Base-by-base conservation (phyloP, 2,113 vertebrate genomes). In the Xiphias gladius region DNA sequence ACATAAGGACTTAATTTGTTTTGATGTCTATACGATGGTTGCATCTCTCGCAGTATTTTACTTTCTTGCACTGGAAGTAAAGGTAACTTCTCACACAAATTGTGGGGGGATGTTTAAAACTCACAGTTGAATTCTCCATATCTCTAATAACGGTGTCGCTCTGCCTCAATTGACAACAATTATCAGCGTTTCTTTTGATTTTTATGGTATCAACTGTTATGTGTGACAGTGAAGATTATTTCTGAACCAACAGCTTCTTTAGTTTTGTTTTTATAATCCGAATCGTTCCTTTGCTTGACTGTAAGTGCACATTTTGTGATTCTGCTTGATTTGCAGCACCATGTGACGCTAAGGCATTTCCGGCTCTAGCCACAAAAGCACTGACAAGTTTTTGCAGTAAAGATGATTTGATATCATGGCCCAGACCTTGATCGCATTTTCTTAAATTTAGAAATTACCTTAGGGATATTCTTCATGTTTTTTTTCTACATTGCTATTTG, bases 1-100 rank as follows among this genome's bases (percentile, higher is more conserved):
- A 59, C 63, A 73, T 59, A 75, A 58, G 32, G 62, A 74, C 78
- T 63, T 59, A 17, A 28, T 37, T 54, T 39, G 20, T 32, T 76
- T 57, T 73, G 67, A 75, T 72, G 55, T 70, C 70, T 58, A 24
- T 14, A 54, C 52, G 54, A 28, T 24, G 22, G 66, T 32, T 72
- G 11, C 20, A 0, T 35, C 32, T 69, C 30, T 26, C 0, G 13
- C 41, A 58, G 64, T 28, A 14, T 28, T 3, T 35, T 39, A 1
- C 6, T 43, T 50, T 30, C 41, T 54, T 26, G 14, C n/a, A n/a
- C 52, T 30, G 3, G 26, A 2, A 1, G 16, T 9, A 32, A 30
- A 65, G 22, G n/a, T 24, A 12, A 63, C 5, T 6, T 54, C 11
- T 65, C 17, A 22, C 10, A 54, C 4, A 30, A 8, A 26, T 7